These are phyloP conservation scores for Tetragnatha montana DNA, from an alignment of 2,888 invertebrate species.

Conservation along the genomic window DNA sequence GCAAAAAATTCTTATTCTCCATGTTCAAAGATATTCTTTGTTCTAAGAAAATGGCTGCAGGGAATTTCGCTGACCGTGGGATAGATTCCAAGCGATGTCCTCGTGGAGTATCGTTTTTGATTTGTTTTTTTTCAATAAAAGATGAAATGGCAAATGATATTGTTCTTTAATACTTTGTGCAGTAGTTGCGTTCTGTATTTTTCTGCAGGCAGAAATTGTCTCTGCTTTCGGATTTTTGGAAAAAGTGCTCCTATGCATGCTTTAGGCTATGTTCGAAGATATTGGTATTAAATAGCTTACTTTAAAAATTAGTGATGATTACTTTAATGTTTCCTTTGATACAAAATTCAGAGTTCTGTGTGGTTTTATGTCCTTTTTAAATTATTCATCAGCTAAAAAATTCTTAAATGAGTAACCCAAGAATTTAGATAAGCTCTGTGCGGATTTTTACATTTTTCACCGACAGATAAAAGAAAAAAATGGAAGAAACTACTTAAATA, in stretches of 20 bases:
- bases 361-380: no score
- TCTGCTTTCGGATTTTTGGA: neutral
- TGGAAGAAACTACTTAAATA: no score
- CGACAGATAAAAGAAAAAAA: no score
- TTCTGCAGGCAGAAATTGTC: neutral
- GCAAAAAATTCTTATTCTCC: neutral
- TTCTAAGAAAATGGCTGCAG: slow-evolving; percentile 40
- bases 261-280: neutral
- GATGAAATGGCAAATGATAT: slow-evolving; percentile 39
- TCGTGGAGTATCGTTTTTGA: slow-evolving; percentile 5
- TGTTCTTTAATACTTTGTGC: slow-evolving; percentile 40
- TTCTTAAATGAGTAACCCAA: no score
- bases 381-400: no score
- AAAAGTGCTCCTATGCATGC: neutral
- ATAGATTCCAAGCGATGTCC: slow-evolving; percentile 23
- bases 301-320: no score
- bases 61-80: slow-evolving; percentile 41
- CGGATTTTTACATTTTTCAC: no score
- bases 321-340: no score
- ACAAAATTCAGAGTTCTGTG: no score
- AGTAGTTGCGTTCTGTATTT: neutral
- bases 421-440: no score
- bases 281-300: no score
- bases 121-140: slow-evolving; percentile 25
- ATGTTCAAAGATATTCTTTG: slow-evolving; percentile 42